These are phyloP conservation scores for Stichodactyla helianthus DNA, from an alignment of 64 coral and sea anemone genomes.

Conservation along the genomic window DNA sequence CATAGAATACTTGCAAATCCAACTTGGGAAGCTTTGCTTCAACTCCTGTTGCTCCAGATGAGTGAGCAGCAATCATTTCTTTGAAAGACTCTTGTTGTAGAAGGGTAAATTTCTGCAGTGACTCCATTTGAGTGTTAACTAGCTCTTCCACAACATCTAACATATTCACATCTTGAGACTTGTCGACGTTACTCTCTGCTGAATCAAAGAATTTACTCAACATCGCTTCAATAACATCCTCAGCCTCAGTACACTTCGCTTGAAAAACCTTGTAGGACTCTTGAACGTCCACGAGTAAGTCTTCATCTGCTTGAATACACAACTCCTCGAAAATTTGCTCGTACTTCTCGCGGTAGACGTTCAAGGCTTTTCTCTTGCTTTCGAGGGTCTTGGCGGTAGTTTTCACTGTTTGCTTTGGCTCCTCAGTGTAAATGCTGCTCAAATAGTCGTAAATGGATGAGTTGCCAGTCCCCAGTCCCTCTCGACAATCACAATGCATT, in stretches of 20 bases:
- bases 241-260: not conserved
- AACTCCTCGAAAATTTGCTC: not conserved
- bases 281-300: not conserved
- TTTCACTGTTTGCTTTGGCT: not conserved
- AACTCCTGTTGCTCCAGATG: not conserved
- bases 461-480: too few relatives aligned
- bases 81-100: not conserved
- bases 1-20: conserved; percentile 15
- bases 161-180: not conserved
- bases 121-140: not conserved
- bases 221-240: not conserved
- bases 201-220: not conserved
- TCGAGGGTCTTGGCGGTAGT: not conserved
- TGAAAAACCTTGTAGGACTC: conserved; percentile 1
- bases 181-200: too few relatives aligned
- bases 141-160: not conserved
- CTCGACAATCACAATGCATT: too few relatives aligned
- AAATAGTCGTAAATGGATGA: too few relatives aligned
- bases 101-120: not conserved
- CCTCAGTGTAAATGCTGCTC: too few relatives aligned
- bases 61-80: not conserved
- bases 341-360: not conserved
- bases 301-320: not conserved
- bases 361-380: not conserved
- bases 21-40: not conserved